phyloP scores from a whole-genome alignment of 2,113 vertebrate genomes.

The Bucco capensis region DNA sequence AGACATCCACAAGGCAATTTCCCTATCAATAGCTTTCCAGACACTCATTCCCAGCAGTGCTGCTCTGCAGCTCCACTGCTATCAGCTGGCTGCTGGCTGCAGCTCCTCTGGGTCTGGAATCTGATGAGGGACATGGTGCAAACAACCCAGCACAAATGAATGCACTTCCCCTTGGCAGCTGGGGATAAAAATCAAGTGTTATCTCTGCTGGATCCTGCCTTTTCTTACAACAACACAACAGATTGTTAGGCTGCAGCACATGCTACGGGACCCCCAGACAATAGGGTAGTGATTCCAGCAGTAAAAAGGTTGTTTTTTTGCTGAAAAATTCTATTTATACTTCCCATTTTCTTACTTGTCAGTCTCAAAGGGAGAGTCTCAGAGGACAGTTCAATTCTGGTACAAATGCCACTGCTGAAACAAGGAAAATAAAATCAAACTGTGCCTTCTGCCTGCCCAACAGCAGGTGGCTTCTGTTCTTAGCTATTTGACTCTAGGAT shows the following conservation, averaged over 20 bases:
- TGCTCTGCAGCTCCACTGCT: neutral
- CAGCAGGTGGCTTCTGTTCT: rapidly evolving
- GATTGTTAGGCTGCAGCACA: rapidly evolving
- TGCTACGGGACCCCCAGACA: neutral
- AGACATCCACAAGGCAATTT: rapidly evolving
- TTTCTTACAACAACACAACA: neutral
- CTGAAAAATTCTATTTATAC: rapidly evolving
- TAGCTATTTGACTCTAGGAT: neutral
- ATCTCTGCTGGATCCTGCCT: neutral
- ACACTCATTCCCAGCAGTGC: rapidly evolving
- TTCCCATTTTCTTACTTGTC: neutral
- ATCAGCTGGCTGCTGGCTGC: rapidly evolving
- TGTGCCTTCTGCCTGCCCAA: rapidly evolving
- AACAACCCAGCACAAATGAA: neutral
- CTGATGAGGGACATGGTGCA: neutral
- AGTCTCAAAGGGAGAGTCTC: neutral
- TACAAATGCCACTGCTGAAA: neutral
- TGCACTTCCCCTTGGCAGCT: neutral
- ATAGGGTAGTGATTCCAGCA: rapidly evolving
- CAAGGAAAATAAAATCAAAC: neutral
- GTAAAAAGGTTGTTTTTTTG: neutral
- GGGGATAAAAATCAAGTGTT: neutral
- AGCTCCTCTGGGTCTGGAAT: rapidly evolving
- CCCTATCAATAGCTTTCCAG: rapidly evolving
- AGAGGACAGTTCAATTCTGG: neutral